Conservation (phyloP, 2,888 invertebrate species). For the Callosobruchus maculatus region DNA sequence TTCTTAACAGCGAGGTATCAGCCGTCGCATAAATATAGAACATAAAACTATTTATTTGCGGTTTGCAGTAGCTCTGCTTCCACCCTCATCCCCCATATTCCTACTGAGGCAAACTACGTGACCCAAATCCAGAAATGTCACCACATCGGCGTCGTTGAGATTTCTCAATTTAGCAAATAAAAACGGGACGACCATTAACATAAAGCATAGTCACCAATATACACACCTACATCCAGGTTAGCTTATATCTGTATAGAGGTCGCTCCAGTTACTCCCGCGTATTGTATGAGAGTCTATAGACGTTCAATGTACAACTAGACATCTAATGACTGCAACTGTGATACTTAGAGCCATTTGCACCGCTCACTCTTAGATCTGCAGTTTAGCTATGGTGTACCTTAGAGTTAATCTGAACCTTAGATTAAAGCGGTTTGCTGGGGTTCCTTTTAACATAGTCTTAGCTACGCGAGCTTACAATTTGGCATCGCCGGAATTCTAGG, state of each 20-base stretch:
- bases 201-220: not conserved
- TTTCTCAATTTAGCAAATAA: not conserved
- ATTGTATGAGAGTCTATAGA: not conserved
- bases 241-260: not conserved
- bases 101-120: not conserved
- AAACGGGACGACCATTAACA: not conserved
- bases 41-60: not conserved
- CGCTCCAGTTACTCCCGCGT: not conserved
- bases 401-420: no score
- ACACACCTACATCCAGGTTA: not conserved
- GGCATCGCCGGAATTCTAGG: no score
- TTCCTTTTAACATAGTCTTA: no score
- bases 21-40: not conserved
- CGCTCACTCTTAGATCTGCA: no score
- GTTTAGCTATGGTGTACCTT: no score
- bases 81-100: not conserved
- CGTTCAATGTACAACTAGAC: not conserved
- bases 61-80: not conserved
- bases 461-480: no score
- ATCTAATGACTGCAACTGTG: not conserved
- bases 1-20: not conserved
- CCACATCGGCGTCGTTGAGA: not conserved
- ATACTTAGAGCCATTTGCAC: no score
- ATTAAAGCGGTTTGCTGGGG: no score
- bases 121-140: not conserved